Percentiles rank a stretch among this genome's conserved stretches.
phyloP scores from a whole-genome alignment of 2,113 vertebrate species.

The Puffinus mauretanicus region DNA sequence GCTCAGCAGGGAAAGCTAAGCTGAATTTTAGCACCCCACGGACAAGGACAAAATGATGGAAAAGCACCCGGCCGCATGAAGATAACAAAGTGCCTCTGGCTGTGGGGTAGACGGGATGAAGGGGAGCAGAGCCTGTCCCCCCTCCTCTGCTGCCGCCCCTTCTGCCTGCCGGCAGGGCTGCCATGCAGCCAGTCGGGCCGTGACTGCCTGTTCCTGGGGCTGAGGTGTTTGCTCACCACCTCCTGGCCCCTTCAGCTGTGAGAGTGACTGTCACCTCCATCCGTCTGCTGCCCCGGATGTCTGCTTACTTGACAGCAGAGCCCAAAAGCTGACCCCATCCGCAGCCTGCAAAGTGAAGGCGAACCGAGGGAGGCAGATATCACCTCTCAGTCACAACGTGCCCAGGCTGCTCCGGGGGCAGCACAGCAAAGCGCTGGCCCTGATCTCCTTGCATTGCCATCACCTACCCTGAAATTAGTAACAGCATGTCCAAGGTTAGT shows the following conservation, averaged over 20 bases:
- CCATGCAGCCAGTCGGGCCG: background rate
- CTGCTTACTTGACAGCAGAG: slow-evolving; percentile 32
- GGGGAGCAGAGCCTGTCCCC: background rate
- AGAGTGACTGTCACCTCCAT: slow-evolving; percentile 52
- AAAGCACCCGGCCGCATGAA: background rate
- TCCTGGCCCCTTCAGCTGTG: slow-evolving; percentile 12
- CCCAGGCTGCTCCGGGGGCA: slow-evolving; percentile 29
- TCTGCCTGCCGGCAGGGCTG: background rate
- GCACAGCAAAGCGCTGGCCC: slow-evolving; percentile 13
- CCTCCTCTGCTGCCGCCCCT: background rate
- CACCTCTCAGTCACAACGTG: slow-evolving; percentile 27
- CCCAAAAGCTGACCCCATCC: slow-evolving; percentile 12
- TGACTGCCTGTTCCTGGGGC: background rate
- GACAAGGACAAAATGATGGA: background rate
- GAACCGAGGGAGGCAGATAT: slow-evolving; percentile 38
- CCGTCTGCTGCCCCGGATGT: background rate
- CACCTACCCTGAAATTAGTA: slow-evolving; percentile 64
- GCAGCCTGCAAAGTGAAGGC: background rate
- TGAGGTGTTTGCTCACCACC: slow-evolving; percentile 17
- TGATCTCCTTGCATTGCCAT: slow-evolving; percentile 52
- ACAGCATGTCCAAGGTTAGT: slow-evolving; percentile 49
- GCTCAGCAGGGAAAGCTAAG: background rate
- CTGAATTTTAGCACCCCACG: background rate
- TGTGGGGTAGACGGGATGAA: background rate
- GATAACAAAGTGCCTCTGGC: background rate